phyloP scores from a whole-genome alignment of 2,888 invertebrate species.

The Acronicta psi region DNA sequence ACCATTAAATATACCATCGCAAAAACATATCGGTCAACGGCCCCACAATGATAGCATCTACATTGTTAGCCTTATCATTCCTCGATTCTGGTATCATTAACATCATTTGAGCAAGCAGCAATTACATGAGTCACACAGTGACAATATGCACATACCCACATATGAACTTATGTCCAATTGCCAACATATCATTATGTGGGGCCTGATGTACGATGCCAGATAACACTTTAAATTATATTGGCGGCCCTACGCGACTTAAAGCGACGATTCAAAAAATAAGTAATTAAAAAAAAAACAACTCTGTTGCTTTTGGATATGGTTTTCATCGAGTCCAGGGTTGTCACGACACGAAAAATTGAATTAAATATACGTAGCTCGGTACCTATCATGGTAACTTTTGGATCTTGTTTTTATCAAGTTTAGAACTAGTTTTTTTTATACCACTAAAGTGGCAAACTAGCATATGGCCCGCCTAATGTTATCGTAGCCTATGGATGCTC shows the following conservation, averaged over 20 bases:
- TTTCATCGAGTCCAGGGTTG: conserved; percentile 1
- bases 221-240: conserved; percentile 53
- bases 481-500: no score
- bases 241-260: conserved; percentile 40
- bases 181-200: conserved; percentile 63
- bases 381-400: no score
- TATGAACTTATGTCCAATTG: conserved; percentile 48
- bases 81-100: conserved; percentile 71
- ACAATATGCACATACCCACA: conserved; percentile 63
- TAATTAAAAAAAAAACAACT: conserved; percentile 5
- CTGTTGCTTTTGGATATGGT: conserved; percentile 16
- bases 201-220: conserved; percentile 50
- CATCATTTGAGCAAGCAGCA: conserved; percentile 67
- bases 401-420: no score
- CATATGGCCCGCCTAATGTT: no score
- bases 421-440: no score
- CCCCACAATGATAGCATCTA: conserved; percentile 62
- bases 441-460: no score
- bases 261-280: conserved; percentile 29
- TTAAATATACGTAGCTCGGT: no score
- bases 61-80: conserved; percentile 65
- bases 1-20: conserved; percentile 32
- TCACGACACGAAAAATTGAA: no score
- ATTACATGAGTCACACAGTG: conserved; percentile 60
- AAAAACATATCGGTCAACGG: conserved; percentile 53